Evolutionary conservation across 35 echinoderm and acorn worm genomes (phyloP).

Genomic region (Apostichopus japonicus): DNA sequence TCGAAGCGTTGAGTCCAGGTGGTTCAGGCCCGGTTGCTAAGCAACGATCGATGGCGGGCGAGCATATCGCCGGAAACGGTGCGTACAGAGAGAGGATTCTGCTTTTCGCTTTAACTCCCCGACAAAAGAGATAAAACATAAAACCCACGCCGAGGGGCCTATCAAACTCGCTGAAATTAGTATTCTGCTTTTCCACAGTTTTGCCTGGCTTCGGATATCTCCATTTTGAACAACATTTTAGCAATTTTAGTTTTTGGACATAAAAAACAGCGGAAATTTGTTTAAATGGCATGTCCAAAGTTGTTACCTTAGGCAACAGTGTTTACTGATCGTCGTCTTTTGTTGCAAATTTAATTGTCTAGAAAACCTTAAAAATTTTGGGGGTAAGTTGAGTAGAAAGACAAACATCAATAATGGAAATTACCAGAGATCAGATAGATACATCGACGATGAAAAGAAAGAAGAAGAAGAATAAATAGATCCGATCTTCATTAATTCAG

Average conservation of each 20-base stretch:
- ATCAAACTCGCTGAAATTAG: slow-evolving; percentile 27
- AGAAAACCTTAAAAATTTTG: slow-evolving; percentile 47
- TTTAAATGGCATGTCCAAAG: slow-evolving; percentile 55
- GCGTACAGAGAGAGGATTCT: slow-evolving; percentile 38
- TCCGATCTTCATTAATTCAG: too few species aligned
- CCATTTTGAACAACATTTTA: slow-evolving; percentile 44
- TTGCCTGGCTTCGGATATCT: slow-evolving; percentile 4
- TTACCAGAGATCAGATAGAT: neutral
- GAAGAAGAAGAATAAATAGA: too few species aligned
- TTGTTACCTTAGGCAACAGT: slow-evolving; percentile 40
- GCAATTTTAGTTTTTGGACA: slow-evolving; percentile 16
- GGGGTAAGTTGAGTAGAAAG: slow-evolving; percentile 44
- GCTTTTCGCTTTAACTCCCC: slow-evolving; percentile 36
- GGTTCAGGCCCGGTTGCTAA: slow-evolving; percentile 45
- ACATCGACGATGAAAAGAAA: too few species aligned
- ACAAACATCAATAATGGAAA: neutral
- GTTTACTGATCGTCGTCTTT: slow-evolving; percentile 38
- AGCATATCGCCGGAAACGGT: slow-evolving; percentile 37
- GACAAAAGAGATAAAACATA: slow-evolving; percentile 52
- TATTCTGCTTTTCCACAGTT: slow-evolving; percentile 37
- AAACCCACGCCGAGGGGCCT: slow-evolving; percentile 50
- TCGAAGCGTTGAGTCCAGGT: slow-evolving; percentile 54
- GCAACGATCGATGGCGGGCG: slow-evolving; percentile 61
- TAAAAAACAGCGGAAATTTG: slow-evolving; percentile 53
- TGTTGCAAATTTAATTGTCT: slow-evolving; percentile 59